Conservation (phyloP, 2,797 vertebrate species). For the Coranthus polyacanthus region DNA sequence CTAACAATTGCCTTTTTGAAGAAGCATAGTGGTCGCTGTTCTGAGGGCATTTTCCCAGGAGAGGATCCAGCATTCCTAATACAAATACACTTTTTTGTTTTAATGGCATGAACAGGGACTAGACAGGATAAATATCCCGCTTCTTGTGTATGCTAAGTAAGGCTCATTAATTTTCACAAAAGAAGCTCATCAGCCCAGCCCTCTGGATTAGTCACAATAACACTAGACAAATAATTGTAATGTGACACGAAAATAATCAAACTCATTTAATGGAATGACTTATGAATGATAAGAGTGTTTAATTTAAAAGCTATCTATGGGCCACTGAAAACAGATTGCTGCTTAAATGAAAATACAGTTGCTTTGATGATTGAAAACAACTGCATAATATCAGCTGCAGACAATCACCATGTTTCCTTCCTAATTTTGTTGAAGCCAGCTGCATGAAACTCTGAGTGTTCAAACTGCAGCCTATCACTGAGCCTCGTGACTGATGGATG, state of each 20-base stretch:
- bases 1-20: constrained; percentile 10
- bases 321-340: constrained; percentile 17
- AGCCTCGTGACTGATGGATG: constrained; percentile 46
- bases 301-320: constrained; percentile 46
- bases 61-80: constrained; percentile 11
- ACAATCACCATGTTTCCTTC: constrained; percentile 4
- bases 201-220: constrained; percentile 48
- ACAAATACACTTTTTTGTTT: constrained; percentile 28
- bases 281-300: constrained; percentile 53
- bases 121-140: constrained; percentile 41
- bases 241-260: constrained; percentile 60
- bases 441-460: neutral
- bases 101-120: constrained; percentile 32
- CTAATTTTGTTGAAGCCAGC: constrained; percentile 8
- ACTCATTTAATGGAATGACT: constrained; percentile 51
- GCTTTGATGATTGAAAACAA: constrained; percentile 27
- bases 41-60: constrained; percentile 18
- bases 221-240: constrained; percentile 58
- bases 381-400: constrained; percentile 6
- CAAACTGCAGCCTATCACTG: constrained; percentile 27
- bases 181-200: constrained; percentile 42
- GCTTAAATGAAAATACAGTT: constrained; percentile 28
- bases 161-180: constrained; percentile 58
- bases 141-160: constrained; percentile 20
- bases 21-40: constrained; percentile 6